Base-by-base conservation (phyloP, 1,140 invertebrate genomes). In the Orchesella cincta region DNA sequence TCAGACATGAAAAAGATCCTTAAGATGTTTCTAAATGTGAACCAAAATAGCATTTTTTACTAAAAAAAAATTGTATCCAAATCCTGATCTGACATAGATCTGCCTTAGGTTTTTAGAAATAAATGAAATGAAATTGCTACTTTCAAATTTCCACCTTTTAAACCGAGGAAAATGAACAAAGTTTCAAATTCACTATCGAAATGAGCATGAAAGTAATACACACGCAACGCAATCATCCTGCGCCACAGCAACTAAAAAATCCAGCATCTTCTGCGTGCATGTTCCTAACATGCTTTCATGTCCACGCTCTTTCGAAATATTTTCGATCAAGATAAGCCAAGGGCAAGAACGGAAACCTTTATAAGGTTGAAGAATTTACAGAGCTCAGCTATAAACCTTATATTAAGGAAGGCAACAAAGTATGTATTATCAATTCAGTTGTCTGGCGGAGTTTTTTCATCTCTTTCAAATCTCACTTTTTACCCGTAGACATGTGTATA, bases 261-360 rank as follows among this genome's bases (percentile, higher is more conserved):
- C 23, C 23, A 14, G 8, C 14, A 57, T 46, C 8, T 14, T 8
- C 8, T 57, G 23, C 12, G 23, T 57, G 23, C 52, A 57, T 26
- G 23, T 57, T 3, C 8, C 23, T 18, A 26, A n/a, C 23, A 57
- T n/a, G 52, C 39, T 57, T 57, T 14, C 14, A 57, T 57, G 52
- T 57, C 52, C 12, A 57, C 52, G 23, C 8, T 14, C 8, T 57
- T 57, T 57, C 52, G 52, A 57, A 57, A 57, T 57, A 57, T 57
- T 57, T 57, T 57, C 8, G 52, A 57, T 57, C 52, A n/a, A 57
- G 52, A 57, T 57, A 57, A 57, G 52, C 52, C 52, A 57, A 57
- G 52, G 52, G 52, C 52, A 57, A 57, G 23, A 57, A 57, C 8
- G 18, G 52, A 57, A 57, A n/a, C 52, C 52, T 57, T 57, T 57